These are phyloP conservation scores for Petroica traversi DNA, from an alignment of 2,113 vertebrate species.

Conservation along the genomic window DNA sequence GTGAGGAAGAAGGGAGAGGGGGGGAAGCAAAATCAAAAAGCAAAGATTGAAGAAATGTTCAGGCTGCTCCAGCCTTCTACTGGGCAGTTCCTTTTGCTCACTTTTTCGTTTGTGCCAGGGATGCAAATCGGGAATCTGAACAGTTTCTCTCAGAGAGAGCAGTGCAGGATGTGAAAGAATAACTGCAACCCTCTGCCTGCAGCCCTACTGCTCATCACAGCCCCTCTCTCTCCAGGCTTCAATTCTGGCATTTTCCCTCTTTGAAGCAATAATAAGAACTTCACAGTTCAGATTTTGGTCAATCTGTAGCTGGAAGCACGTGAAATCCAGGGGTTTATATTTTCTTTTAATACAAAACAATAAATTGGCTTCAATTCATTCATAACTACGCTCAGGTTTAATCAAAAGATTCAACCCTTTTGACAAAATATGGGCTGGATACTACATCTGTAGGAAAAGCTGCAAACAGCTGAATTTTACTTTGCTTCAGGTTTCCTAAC, in stretches of 20 bases:
- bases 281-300: constrained; percentile 50
- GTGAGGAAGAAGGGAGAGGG: too few relatives aligned
- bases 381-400: constrained; percentile 21
- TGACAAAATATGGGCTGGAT: constrained; percentile 1
- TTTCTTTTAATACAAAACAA: constrained; percentile 40
- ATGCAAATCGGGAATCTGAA: not conserved
- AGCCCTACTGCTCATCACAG: not conserved
- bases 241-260: not conserved
- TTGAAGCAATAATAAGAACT: constrained; percentile 11
- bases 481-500: constrained; percentile 3
- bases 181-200: not conserved
- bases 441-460: not conserved
- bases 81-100: not conserved
- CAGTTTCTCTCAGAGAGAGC: not conserved
- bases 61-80: not conserved
- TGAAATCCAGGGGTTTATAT: not conserved
- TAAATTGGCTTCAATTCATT: constrained; percentile 21
- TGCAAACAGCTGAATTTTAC: constrained; percentile 1
- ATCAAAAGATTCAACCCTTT: constrained; percentile 26
- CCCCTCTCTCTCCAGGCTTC: not conserved
- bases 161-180: not conserved
- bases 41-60: not conserved
- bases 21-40: not conserved
- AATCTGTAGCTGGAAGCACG: not conserved
- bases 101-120: not conserved